Conservation (phyloP, 1,140 invertebrate genomes). For the Oncopeltus fasciatus region DNA sequence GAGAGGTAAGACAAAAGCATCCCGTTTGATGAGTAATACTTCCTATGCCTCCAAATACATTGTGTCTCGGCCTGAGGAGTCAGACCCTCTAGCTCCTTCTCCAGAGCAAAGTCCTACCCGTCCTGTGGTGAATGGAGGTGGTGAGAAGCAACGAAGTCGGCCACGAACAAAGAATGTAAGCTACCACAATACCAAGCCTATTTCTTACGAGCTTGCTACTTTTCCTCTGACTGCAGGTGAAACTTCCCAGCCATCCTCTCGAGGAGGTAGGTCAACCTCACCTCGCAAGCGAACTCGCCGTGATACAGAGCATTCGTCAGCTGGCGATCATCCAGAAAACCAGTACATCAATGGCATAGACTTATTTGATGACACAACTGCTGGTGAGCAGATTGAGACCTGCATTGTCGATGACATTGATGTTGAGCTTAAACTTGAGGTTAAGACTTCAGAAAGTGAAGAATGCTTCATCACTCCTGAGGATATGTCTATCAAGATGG, state of each 20-base stretch:
- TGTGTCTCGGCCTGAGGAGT: slow-evolving; percentile 25
- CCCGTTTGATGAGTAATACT: slow-evolving; percentile 21
- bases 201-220: slow-evolving; percentile 32
- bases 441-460: slow-evolving; percentile 1
- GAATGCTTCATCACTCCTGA: slow-evolving; percentile 12
- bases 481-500: slow-evolving; percentile 12
- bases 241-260: slow-evolving; percentile 5
- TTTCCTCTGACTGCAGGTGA: slow-evolving; percentile 33
- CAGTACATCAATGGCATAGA: slow-evolving; percentile 18
- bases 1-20: slow-evolving; percentile 29
- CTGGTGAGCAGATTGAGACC: slow-evolving; percentile 21
- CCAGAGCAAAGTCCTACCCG: slow-evolving; percentile 14
- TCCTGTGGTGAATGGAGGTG: slow-evolving; percentile 23
- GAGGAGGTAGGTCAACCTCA: background rate
- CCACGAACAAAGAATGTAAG: slow-evolving; percentile 47
- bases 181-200: slow-evolving; percentile 39
- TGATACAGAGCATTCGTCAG: slow-evolving; percentile 4
- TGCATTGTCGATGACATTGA: slow-evolving; percentile 21
- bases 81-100: slow-evolving; percentile 2
- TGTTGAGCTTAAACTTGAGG: slow-evolving; percentile 20
- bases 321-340: background rate
- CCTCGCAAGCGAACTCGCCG: slow-evolving; percentile 6
- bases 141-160: slow-evolving; percentile 36
- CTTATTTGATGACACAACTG: slow-evolving; percentile 10
- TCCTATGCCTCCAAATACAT: slow-evolving; percentile 20